A percentile compares a stretch with the other conserved stretches of the same genome.
These are phyloP conservation scores for Cosmia pyralina DNA, from an alignment of 2,888 invertebrate genomes.

Conservation along the genomic window DNA sequence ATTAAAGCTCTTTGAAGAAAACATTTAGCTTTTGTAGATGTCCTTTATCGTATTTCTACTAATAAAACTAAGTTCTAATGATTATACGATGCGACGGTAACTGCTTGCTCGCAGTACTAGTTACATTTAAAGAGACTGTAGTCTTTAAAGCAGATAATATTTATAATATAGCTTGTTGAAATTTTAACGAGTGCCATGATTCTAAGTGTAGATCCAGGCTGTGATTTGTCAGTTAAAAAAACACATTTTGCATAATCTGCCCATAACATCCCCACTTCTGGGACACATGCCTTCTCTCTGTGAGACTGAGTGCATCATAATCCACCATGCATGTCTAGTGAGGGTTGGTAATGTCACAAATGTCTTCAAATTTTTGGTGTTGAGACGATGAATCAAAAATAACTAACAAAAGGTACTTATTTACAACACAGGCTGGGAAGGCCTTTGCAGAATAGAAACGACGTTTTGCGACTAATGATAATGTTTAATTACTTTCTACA, in stretches of 20 bases:
- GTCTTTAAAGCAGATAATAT: neutral
- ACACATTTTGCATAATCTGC: too few species aligned
- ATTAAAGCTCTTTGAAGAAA: neutral
- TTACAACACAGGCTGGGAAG: too few species aligned
- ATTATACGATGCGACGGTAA: slow-evolving; percentile 20
- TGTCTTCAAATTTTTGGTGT: too few species aligned
- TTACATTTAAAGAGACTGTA: slow-evolving; percentile 12
- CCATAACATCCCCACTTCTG: neutral
- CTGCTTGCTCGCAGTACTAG: slow-evolving; percentile 6
- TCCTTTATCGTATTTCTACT: slow-evolving; percentile 19
- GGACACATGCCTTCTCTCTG: neutral
- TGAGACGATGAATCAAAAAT: too few species aligned
- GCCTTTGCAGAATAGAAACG: too few species aligned
- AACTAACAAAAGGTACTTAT: too few species aligned
- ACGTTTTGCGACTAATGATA: too few species aligned
- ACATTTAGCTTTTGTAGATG: slow-evolving; percentile 9
- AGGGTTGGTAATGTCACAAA: too few species aligned
- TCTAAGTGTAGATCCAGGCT: neutral
- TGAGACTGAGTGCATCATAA: neutral
- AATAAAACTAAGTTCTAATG: slow-evolving; percentile 39
- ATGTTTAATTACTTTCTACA: too few species aligned
- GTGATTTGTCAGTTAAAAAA: neutral
- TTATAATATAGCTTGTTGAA: too few species aligned
- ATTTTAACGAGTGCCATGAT: neutral
- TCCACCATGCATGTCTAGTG: too few species aligned